A percentile compares a stretch with the other conserved stretches of the same genome.
Conservation (phyloP, 37 sponge, comb jelly and placozoan species). For the Spongilla lacustris region DNA sequence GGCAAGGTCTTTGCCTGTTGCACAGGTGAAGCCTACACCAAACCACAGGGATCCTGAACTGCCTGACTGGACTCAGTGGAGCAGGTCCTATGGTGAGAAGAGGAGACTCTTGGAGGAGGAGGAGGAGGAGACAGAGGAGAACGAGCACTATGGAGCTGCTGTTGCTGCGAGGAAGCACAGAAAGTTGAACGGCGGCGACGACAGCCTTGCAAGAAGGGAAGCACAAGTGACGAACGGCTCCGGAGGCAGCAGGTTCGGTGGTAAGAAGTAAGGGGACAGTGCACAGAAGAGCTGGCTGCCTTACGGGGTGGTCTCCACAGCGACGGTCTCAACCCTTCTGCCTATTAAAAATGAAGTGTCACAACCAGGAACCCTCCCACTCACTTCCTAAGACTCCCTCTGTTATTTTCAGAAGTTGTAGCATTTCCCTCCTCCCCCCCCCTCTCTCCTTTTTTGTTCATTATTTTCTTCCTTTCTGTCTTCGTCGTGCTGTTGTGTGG, state of each 20-base stretch:
- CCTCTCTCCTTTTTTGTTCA: background rate
- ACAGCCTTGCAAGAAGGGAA: background rate
- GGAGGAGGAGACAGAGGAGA: background rate
- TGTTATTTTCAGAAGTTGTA: background rate
- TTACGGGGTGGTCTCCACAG: background rate
- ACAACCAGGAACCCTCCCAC: background rate
- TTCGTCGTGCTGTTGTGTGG: background rate
- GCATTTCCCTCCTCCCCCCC: no score
- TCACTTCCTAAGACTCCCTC: background rate
- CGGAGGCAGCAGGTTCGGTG: background rate
- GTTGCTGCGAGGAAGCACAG: background rate
- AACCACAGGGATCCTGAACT: background rate
- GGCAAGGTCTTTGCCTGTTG: background rate
- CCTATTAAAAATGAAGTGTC: background rate
- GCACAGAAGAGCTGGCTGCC: background rate
- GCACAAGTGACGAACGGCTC: background rate
- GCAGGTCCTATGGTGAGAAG: background rate
- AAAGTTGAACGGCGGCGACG: background rate
- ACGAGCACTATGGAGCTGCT: background rate
- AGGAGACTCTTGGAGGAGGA: background rate
- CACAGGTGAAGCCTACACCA: background rate
- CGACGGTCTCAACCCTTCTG: background rate
- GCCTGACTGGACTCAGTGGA: background rate
- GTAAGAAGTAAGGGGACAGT: background rate
- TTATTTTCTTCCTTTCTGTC: background rate